Percentiles rank a stretch among this genome's conserved stretches.
These are phyloP conservation scores for Drosophila sordidula DNA, from an alignment of 2,888 invertebrate species.

Conservation along the genomic window DNA sequence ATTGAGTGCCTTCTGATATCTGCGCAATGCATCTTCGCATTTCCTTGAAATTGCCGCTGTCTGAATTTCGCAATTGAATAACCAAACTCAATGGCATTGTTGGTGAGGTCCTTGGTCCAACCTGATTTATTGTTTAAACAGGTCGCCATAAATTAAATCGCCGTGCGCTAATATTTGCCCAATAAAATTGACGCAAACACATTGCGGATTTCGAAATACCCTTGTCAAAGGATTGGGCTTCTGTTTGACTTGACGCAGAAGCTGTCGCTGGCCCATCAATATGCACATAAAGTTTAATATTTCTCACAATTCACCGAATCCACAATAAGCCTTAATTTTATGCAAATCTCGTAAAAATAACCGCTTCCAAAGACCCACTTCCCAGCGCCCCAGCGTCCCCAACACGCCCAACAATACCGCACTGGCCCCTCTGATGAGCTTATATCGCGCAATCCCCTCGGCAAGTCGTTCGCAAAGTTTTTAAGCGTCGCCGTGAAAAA, in stretches of 20 bases:
- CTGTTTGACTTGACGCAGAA: constrained; percentile 19
- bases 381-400: constrained; percentile 1
- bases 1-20: constrained; percentile 50
- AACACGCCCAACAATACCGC: neutral
- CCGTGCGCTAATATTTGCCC: constrained; percentile 68
- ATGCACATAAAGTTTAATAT: constrained; percentile 79
- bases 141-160: constrained; percentile 67
- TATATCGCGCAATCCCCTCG: constrained; percentile 62
- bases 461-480: constrained; percentile 61
- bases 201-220: constrained; percentile 23
- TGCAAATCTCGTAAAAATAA: constrained; percentile 71
- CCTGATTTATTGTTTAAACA: constrained; percentile 70
- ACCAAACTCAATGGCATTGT: constrained; percentile 70
- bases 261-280: constrained; percentile 59
- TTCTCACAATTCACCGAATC: constrained; percentile 74
- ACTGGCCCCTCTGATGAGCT: constrained; percentile 40
- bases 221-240: constrained; percentile 64
- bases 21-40: constrained; percentile 62
- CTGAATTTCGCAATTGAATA: constrained; percentile 75
- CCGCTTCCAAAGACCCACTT: constrained; percentile 25
- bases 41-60: constrained; percentile 68
- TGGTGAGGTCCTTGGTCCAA: constrained; percentile 9
- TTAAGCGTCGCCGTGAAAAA: constrained; percentile 73
- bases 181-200: constrained; percentile 65
- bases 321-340: constrained; percentile 77